Evolutionary conservation across 2,113 vertebrate genomes (phyloP).

Genomic region (Notothenia rossii): DNA sequence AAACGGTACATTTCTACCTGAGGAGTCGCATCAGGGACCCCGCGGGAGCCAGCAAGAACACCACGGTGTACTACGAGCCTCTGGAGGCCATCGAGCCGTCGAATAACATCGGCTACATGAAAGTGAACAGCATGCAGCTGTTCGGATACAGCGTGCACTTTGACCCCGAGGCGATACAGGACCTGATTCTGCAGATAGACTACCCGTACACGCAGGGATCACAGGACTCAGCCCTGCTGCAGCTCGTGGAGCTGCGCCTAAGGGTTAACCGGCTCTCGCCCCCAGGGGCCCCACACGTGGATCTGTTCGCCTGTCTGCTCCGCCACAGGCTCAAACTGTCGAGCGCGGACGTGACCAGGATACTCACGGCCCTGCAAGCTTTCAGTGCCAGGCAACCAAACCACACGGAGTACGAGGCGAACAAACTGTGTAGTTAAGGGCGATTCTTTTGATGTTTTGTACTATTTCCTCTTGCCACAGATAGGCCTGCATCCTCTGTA

Average conservation of each 20-base stretch:
- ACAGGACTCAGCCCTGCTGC: slow-evolving; percentile 94
- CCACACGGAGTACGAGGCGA: slow-evolving; percentile 89
- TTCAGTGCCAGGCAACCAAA: slow-evolving; percentile 92
- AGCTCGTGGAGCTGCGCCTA: slow-evolving; percentile 95
- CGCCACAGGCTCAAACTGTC: slow-evolving; percentile 96
- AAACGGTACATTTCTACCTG: slow-evolving; percentile 97
- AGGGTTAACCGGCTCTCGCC: slow-evolving; percentile 95
- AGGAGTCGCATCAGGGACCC: slow-evolving; percentile 91
- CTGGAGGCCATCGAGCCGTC: slow-evolving; percentile 88
- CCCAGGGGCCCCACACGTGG: slow-evolving; percentile 89
- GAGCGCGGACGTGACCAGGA: slow-evolving; percentile 92
- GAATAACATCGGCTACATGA: slow-evolving; percentile 94
- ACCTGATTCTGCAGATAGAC: slow-evolving; percentile 97
- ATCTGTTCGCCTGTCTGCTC: slow-evolving; percentile 96
- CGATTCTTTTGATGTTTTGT: slow-evolving; percentile 66
- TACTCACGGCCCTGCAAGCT: slow-evolving; percentile 92
- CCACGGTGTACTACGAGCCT: slow-evolving; percentile 88
- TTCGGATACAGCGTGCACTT: slow-evolving; percentile 98
- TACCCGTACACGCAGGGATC: slow-evolving; percentile 98
- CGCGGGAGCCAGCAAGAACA: slow-evolving; percentile 74
- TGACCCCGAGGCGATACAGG: slow-evolving; percentile 95
- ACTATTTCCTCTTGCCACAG: slow-evolving; percentile 51
- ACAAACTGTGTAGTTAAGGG: slow-evolving; percentile 94
- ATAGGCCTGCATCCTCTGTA: slow-evolving; percentile 54
- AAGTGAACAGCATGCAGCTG: slow-evolving; percentile 95